phyloP scores from a whole-genome alignment of 1,140 invertebrate genomes.

The Patella vulgata region DNA sequence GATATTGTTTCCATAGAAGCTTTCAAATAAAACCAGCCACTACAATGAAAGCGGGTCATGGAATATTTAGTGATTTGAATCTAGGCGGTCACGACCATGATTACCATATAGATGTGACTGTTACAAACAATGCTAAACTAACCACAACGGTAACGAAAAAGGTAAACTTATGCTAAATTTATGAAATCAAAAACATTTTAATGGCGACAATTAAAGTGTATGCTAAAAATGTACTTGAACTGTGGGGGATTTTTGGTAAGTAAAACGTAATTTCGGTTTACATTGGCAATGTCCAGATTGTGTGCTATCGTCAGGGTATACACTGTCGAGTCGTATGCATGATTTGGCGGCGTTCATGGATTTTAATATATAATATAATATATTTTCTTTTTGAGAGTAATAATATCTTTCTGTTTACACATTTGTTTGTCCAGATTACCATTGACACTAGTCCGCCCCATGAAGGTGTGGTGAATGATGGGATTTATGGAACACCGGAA shows the following conservation, averaged over 20 bases:
- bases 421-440: conserved; percentile 27
- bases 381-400: no score
- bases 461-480: conserved; percentile 36
- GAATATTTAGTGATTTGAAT: conserved; percentile 23
- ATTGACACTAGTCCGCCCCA: conserved; percentile 39
- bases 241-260: no score
- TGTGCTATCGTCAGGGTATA: no score
- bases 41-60: conserved; percentile 18
- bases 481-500: conserved; percentile 26
- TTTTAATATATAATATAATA: no score
- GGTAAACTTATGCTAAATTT: conserved; percentile 18
- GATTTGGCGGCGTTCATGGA: no score
- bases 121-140: conserved; percentile 37
- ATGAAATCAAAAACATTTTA: neutral
- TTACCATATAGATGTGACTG: conserved; percentile 40
- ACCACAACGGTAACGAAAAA: conserved; percentile 27
- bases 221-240: neutral
- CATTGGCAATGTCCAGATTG: no score
- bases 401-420: no score
- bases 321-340: no score
- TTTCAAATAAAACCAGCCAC: conserved; percentile 31
- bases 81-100: conserved; percentile 40
- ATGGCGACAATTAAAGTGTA: neutral
- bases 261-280: no score
- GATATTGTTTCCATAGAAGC: conserved; percentile 33